phyloP scores from a whole-genome alignment of 2,888 invertebrate genomes.

The Pterostichus niger region DNA sequence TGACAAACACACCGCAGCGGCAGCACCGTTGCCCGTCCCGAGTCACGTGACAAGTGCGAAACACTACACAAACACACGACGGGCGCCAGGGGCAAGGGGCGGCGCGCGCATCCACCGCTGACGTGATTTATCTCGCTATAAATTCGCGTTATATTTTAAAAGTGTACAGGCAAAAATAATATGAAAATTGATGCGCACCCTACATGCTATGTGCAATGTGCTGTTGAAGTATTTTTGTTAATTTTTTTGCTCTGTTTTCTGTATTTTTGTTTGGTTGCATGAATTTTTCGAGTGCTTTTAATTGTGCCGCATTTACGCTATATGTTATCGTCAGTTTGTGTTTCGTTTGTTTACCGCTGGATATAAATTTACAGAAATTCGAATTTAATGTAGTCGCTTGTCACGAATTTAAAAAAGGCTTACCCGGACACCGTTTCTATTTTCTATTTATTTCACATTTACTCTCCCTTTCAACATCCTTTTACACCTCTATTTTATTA shows the following conservation, averaged over 20 bases:
- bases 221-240: slow-evolving; percentile 66
- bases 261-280: slow-evolving; percentile 58
- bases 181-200: slow-evolving; percentile 67
- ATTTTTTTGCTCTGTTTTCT: slow-evolving; percentile 63
- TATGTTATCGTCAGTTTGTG: slow-evolving; percentile 63
- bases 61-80: slow-evolving; percentile 74
- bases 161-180: slow-evolving; percentile 67
- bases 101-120: slow-evolving; percentile 48
- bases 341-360: slow-evolving; percentile 44
- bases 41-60: slow-evolving; percentile 75
- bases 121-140: slow-evolving; percentile 76
- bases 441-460: neutral
- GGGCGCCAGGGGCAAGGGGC: neutral
- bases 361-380: slow-evolving; percentile 63
- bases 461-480: neutral
- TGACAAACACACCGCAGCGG: slow-evolving; percentile 74
- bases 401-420: slow-evolving; percentile 46
- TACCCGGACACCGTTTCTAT: neutral
- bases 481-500: neutral
- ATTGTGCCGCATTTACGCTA: slow-evolving; percentile 65
- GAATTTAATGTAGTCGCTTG: slow-evolving; percentile 61
- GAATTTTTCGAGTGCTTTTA: slow-evolving; percentile 67
- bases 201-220: slow-evolving; percentile 58
- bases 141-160: slow-evolving; percentile 73
- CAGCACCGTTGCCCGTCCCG: slow-evolving; percentile 21